Percentiles rank a stretch among this genome's conserved stretches.
phyloP scores from a whole-genome alignment of 2,113 vertebrate species.

The Pelmatolapia mariae region DNA sequence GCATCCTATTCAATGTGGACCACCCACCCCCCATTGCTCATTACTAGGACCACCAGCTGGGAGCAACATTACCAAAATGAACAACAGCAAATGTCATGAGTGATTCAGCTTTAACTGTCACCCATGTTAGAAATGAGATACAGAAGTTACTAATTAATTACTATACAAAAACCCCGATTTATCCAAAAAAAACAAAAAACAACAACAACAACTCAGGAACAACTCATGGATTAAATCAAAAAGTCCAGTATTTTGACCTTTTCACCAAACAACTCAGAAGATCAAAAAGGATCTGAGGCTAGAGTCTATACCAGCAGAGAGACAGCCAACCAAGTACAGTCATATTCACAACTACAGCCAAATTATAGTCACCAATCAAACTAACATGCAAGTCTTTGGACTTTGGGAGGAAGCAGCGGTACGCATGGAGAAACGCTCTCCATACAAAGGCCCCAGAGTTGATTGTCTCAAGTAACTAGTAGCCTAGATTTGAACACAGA shows the following conservation, averaged over 20 bases:
- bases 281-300: background rate
- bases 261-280: background rate
- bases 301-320: background rate
- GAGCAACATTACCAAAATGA: slow-evolving; percentile 47
- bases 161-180: background rate
- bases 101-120: slow-evolving; percentile 1
- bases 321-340: background rate
- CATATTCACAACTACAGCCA: background rate
- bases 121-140: background rate
- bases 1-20: slow-evolving; percentile 59
- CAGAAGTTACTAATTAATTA: background rate
- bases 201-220: background rate
- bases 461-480: background rate
- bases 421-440: background rate
- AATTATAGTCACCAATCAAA: background rate
- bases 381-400: background rate
- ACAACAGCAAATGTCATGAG: slow-evolving; percentile 16
- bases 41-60: slow-evolving; percentile 64
- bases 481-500: background rate
- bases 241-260: background rate
- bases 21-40: slow-evolving; percentile 47
- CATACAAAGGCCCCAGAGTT: background rate
- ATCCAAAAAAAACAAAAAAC: fast-evolving
- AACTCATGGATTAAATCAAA: background rate
- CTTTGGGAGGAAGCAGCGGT: background rate